Base-by-base conservation (phyloP, 2,113 vertebrate species). In the Cricetomys ansorgei region DNA sequence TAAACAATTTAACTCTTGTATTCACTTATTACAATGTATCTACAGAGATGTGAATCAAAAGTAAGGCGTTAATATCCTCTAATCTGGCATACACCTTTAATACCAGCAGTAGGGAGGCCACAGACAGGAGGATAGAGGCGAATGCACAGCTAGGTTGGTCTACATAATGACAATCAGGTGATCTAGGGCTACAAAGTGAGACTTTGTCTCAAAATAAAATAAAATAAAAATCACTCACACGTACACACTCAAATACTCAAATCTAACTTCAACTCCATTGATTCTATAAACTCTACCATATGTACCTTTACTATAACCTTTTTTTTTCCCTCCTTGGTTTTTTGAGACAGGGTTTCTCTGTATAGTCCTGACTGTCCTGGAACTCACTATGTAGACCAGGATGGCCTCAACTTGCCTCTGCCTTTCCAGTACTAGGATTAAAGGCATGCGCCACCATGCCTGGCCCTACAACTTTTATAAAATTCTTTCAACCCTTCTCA, bases 1-100 rank as follows among this genome's bases (percentile, higher is more conserved):
- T n/a, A 91, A 57, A 89, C 62, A 93, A 64, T 31, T 5, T 48
- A 75, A 64, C 21, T 89, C 21, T 89, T 53, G 50, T 53, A 67
- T 27, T 91, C 8, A 79, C 64, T 87, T 79, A 79, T 31, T 91
- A 72, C 11, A 94, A n/a, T 85, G 53, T 75, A 93, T 10, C 59
- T 57, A 69, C 15, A 93, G 31, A 94, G 27, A 93, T 83, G 1
- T n/a, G 19, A 88, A n/a, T 92, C n/a, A 94, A 94, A 93, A n/a
- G 19, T 92, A 9, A 96, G n/a, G 79, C 55, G 83, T 50, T 89
- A 70, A 92, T 40, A 55, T 85, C 50, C 83, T 95, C 45, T 86
- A 86, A 67, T 80, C 79, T 80, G 40, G 40, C 23, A 73, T 25
- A 73, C 21, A 21, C 57, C 57, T 59, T 59, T 59, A 59, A 59